These are phyloP conservation scores for Spermophilus dauricus DNA, from an alignment of 2,113 vertebrate genomes.

Conservation along the genomic window DNA sequence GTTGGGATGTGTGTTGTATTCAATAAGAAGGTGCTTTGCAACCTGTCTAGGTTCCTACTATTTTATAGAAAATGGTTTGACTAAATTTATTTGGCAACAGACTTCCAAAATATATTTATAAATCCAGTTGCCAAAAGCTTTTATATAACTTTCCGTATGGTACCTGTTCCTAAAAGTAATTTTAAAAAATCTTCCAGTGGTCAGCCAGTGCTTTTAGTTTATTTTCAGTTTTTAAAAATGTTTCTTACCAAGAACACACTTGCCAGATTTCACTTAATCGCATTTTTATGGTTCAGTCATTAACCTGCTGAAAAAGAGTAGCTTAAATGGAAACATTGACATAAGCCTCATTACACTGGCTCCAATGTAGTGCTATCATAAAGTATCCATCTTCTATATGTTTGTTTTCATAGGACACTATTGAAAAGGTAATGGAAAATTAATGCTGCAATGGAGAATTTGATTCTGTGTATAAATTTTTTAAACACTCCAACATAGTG, in stretches of 20 bases:
- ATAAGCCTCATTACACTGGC: slow-evolving; percentile 88
- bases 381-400: slow-evolving; percentile 87
- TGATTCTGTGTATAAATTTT: slow-evolving; percentile 85
- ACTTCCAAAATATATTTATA: slow-evolving; percentile 81
- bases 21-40: background rate
- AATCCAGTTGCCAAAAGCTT: slow-evolving; percentile 83
- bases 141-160: slow-evolving; percentile 80
- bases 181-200: slow-evolving; percentile 82
- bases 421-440: slow-evolving; percentile 89
- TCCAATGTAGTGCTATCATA: slow-evolving; percentile 87
- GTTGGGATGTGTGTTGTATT: background rate
- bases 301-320: slow-evolving; percentile 86
- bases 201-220: slow-evolving; percentile 83
- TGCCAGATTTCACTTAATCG: slow-evolving; percentile 89
- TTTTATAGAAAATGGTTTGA: slow-evolving; percentile 58
- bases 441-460: slow-evolving; percentile 89
- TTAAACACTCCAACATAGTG: slow-evolving; percentile 74
- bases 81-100: slow-evolving; percentile 68
- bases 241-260: slow-evolving; percentile 84
- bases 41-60: slow-evolving; percentile 33
- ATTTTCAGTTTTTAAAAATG: slow-evolving; percentile 75
- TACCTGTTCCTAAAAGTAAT: slow-evolving; percentile 83
- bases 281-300: slow-evolving; percentile 87
- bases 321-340: slow-evolving; percentile 90
- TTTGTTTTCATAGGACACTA: slow-evolving; percentile 85